These are phyloP conservation scores for Actinemys pallida DNA, from an alignment of 2,113 vertebrate genomes.

Conservation along the genomic window DNA sequence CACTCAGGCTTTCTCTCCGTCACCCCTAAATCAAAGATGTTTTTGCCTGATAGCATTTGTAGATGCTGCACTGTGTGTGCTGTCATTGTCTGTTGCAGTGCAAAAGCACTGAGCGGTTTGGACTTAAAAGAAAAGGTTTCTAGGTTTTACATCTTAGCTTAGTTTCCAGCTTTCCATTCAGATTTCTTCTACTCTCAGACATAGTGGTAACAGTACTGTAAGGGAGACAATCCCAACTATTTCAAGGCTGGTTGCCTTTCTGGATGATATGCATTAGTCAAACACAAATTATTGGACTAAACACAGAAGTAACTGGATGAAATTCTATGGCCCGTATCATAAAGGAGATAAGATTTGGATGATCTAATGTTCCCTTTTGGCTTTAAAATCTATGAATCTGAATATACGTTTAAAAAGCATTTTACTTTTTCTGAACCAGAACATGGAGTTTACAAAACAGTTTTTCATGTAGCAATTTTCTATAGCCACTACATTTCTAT, in stretches of 20 bases:
- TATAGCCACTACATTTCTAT: neutral
- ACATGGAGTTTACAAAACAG: neutral
- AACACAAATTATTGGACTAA: neutral
- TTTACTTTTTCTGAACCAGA: neutral
- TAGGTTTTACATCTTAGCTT: neutral
- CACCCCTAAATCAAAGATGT: neutral
- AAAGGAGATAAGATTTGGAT: neutral
- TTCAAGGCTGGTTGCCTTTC: neutral
- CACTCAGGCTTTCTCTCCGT: neutral
- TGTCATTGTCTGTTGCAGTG: neutral
- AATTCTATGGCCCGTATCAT: neutral
- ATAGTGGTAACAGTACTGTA: neutral
- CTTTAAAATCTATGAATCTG: neutral
- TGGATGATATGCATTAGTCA: neutral
- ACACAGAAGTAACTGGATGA: neutral
- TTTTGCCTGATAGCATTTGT: neutral
- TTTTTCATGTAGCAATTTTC: constrained; percentile 6
- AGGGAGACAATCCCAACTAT: neutral
- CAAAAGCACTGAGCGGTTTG: neutral
- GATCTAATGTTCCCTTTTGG: neutral
- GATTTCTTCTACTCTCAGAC: neutral
- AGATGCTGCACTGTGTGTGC: rapidly evolving
- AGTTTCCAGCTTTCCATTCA: neutral
- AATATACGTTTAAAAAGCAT: neutral
- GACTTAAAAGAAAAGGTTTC: neutral